Conservation (phyloP, 2,113 vertebrate species). For the Chloroceryle aenea region DNA sequence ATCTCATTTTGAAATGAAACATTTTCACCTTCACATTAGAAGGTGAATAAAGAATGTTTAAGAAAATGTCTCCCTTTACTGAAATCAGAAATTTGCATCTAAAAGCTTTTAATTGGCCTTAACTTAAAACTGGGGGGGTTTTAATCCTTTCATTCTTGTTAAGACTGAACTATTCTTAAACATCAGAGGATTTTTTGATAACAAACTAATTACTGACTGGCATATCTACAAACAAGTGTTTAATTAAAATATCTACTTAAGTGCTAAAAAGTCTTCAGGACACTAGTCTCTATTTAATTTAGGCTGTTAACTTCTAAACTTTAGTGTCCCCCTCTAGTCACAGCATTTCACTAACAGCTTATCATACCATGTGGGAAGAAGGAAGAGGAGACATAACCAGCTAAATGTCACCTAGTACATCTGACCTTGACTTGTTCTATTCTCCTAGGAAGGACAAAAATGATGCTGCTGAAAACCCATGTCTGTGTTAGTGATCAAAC, state of each 20-base stretch:
- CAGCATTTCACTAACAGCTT: neutral
- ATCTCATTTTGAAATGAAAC: neutral
- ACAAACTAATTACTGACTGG: neutral
- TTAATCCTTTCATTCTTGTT: neutral
- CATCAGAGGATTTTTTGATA: neutral
- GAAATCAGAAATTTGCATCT: neutral
- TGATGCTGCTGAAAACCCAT: accelerated
- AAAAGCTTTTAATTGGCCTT: neutral
- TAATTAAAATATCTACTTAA: neutral
- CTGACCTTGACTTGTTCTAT: neutral
- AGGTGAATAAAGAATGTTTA: neutral
- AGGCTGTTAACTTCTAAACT: neutral
- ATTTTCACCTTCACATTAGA: neutral
- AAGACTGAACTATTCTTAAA: neutral
- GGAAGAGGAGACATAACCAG: neutral
- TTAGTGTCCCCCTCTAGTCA: neutral
- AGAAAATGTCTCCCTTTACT: neutral
- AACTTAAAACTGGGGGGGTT: neutral
- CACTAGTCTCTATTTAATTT: neutral
- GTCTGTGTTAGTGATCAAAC: accelerated
- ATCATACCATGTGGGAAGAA: neutral
- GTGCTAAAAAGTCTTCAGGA: neutral
- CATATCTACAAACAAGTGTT: neutral
- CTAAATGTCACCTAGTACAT: accelerated
- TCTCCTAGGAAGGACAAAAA: neutral